Conservation (phyloP, 2,888 invertebrate species). For the Kryphioiulus occultus region DNA sequence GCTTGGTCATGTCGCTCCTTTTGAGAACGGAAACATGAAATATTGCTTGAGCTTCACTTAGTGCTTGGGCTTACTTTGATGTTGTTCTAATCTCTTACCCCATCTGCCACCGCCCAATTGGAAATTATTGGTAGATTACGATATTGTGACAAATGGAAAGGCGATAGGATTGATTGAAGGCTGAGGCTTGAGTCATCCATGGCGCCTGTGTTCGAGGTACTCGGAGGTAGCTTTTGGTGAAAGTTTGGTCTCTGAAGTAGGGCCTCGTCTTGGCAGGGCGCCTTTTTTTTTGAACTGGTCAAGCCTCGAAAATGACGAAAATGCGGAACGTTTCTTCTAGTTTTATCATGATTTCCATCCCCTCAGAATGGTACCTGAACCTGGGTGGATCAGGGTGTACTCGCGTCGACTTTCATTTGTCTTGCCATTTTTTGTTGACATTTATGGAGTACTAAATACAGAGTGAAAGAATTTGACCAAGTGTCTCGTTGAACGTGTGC, state of each 20-base stretch:
- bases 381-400: not conserved
- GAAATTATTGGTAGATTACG: not conserved
- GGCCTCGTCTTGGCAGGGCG: no score
- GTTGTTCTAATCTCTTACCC: not conserved
- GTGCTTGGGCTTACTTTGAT: not conserved
- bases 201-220: no score
- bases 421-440: slow-evolving; percentile 6
- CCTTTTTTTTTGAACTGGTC: no score
- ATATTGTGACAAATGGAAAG: not conserved
- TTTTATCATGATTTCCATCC: not conserved
- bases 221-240: no score
- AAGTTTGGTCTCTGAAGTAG: no score
- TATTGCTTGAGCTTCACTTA: not conserved
- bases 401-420: not conserved
- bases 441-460: slow-evolving; percentile 41
- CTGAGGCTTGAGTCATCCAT: no score
- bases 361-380: not conserved
- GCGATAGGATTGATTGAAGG: not conserved
- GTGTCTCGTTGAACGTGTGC: slow-evolving; percentile 38
- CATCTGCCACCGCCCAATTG: slow-evolving; percentile 20
- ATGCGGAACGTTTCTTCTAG: not conserved
- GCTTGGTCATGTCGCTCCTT: slow-evolving; percentile 22
- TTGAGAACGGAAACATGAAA: not conserved
- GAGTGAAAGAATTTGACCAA: slow-evolving; percentile 38
- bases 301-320: no score